Evolutionary conservation across 1,140 invertebrate species (phyloP).

Genomic region (Nasonia giraulti): DNA sequence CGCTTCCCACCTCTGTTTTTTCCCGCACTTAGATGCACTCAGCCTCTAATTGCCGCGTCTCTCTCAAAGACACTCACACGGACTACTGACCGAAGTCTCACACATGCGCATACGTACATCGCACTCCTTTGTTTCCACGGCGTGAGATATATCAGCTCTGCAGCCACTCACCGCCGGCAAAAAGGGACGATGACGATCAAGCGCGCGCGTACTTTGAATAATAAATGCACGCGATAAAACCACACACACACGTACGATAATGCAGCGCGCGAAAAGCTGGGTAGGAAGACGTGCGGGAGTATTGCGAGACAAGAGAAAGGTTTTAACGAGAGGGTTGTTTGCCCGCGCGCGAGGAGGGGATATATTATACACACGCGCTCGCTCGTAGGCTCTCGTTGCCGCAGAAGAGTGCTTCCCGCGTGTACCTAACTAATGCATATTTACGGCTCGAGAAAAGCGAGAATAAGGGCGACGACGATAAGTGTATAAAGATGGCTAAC

Average conservation of each 20-base stretch:
- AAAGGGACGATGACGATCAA: neutral
- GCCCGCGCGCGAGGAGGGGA: neutral
- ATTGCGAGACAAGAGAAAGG: constrained; percentile 40
- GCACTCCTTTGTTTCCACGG: neutral
- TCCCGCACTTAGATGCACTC: neutral
- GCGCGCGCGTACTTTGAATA: constrained; percentile 56
- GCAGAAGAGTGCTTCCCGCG: neutral
- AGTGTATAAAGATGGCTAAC: neutral
- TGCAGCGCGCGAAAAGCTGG: neutral
- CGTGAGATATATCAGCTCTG: too few species aligned
- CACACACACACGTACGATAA: neutral
- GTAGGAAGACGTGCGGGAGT: neutral
- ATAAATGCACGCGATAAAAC: constrained; percentile 65
- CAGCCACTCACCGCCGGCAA: too few species aligned
- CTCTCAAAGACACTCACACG: neutral
- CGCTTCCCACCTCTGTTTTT: neutral
- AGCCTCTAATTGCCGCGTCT: neutral
- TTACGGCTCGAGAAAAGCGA: neutral
- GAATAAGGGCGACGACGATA: neutral
- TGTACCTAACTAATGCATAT: neutral
- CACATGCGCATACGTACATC: neutral
- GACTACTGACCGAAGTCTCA: too few species aligned
- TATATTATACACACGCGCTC: neutral
- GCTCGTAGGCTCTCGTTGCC: too few species aligned
- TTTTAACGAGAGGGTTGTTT: constrained; percentile 35